These are phyloP conservation scores for Druon quercuslanigerum DNA, from an alignment of 1,140 invertebrate species.

Conservation along the genomic window DNA sequence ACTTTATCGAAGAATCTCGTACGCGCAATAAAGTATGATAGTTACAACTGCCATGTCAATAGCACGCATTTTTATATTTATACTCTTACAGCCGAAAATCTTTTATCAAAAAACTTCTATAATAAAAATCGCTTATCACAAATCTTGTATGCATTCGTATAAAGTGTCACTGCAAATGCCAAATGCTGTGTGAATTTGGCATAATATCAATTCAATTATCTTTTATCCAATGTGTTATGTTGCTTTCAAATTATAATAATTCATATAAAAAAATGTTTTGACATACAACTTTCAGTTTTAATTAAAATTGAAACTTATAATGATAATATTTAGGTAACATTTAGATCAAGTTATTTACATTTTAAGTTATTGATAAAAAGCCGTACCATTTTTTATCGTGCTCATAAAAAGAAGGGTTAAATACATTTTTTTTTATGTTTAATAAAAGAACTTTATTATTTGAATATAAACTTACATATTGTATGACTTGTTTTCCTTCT, in stretches of 20 bases:
- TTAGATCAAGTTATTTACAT: too few relatives aligned
- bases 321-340: too few relatives aligned
- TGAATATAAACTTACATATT: not conserved
- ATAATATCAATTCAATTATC: not conserved
- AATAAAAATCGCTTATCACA: too few relatives aligned
- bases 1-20: slow-evolving; percentile 24
- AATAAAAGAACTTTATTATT: too few relatives aligned
- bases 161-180: not conserved
- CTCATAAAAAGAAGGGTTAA: too few relatives aligned
- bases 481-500: not conserved
- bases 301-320: not conserved
- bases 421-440: too few relatives aligned
- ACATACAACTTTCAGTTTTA: not conserved
- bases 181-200: not conserved
- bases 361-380: too few relatives aligned
- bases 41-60: slow-evolving; percentile 4
- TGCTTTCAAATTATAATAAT: slow-evolving; percentile 3
- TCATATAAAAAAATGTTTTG: slow-evolving; percentile 3
- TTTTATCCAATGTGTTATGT: not conserved
- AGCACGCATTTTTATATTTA: slow-evolving; percentile 10
- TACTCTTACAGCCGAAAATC: not conserved
- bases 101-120: not conserved
- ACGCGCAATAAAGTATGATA: slow-evolving; percentile 1
- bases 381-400: too few relatives aligned
- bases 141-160: not conserved